phyloP scores from a whole-genome alignment of 2,797 vertebrate genomes.

The Manis javanica region DNA sequence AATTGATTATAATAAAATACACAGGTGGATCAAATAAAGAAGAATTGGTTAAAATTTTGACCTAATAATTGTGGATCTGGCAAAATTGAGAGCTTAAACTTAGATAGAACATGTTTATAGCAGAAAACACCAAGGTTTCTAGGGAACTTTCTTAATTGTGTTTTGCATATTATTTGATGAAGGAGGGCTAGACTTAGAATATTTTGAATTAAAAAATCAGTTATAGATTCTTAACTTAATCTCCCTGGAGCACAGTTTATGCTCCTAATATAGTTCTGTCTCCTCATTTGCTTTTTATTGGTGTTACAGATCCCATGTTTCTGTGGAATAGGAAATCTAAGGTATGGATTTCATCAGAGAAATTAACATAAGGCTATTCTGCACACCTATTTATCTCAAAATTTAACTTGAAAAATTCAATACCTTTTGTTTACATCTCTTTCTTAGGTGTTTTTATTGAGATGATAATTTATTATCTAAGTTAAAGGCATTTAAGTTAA shows the following conservation, averaged over 20 bases:
- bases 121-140: background rate
- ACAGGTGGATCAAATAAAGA: background rate
- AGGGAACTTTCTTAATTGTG: conserved; percentile 20
- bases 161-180: conserved; percentile 38
- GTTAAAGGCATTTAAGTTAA: conserved; percentile 1
- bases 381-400: background rate
- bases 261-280: background rate
- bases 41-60: background rate
- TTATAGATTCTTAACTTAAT: conserved; percentile 49
- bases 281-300: background rate
- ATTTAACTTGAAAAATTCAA: background rate
- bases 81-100: conserved; percentile 34
- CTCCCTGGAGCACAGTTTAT: background rate
- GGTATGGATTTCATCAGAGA: background rate
- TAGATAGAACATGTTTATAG: background rate
- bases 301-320: background rate
- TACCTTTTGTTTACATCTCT: background rate
- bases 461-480: background rate
- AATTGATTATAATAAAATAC: background rate
- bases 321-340: background rate
- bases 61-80: background rate
- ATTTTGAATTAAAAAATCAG: conserved; percentile 16
- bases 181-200: background rate
- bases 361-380: background rate
- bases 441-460: background rate